phyloP scores from a whole-genome alignment of 2,797 vertebrate genomes.

The Notamacropus eugenii region DNA sequence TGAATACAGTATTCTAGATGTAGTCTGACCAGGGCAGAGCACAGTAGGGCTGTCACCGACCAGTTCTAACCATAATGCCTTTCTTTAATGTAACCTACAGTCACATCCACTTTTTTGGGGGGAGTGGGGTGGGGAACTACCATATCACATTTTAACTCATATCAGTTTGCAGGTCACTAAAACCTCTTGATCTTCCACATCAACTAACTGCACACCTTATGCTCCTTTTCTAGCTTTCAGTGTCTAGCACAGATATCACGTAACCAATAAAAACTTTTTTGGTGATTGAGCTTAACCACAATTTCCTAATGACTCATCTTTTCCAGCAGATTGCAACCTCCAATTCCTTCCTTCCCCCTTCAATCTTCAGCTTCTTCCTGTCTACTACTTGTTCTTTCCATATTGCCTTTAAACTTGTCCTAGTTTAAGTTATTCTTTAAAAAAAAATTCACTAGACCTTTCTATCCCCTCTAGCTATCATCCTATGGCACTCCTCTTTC shows the following conservation, averaged over 20 bases:
- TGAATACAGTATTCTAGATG: not conserved
- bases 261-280: not conserved
- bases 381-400: not conserved
- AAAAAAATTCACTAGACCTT: not conserved
- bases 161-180: not conserved
- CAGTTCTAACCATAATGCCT: not conserved
- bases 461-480: too few relatives aligned
- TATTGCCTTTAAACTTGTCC: not conserved
- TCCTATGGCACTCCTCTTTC: not conserved
- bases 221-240: not conserved
- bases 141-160: not conserved
- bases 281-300: not conserved
- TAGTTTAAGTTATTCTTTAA: not conserved
- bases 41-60: not conserved
- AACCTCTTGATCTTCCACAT: not conserved
- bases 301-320: not conserved
- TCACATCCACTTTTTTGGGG: too few relatives aligned
- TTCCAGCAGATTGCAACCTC: not conserved
- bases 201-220: not conserved
- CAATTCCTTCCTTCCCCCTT: not conserved
- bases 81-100: not conserved
- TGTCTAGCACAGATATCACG: not conserved
- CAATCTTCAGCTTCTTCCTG: not conserved
- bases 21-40: not conserved
- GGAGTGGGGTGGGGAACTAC: accelerated